Evolutionary conservation across 2,797 vertebrate genomes (phyloP).

Genomic region (Bovichtus variegatus): DNA sequence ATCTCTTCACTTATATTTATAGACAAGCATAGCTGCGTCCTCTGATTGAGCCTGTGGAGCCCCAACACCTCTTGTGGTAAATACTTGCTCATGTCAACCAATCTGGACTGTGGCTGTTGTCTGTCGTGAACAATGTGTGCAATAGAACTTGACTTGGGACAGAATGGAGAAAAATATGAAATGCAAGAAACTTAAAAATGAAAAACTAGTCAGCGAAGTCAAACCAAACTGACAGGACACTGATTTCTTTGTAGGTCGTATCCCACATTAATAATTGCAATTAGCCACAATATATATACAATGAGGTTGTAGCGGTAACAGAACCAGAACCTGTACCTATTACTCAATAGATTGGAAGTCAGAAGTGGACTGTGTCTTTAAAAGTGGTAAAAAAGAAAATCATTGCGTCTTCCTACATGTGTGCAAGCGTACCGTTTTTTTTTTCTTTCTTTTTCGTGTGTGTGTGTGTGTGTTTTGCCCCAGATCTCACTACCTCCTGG

Average conservation of each 20-base stretch:
- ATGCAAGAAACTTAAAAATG: not conserved
- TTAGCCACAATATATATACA: not conserved
- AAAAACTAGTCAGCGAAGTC: not conserved
- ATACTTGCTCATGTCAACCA: slow-evolving; percentile 22
- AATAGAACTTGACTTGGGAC: not conserved
- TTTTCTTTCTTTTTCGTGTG: no score
- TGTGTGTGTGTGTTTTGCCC: slow-evolving; percentile 27
- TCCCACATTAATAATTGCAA: not conserved
- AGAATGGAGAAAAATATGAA: slow-evolving; percentile 2
- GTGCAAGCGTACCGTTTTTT: not conserved
- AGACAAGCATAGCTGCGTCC: slow-evolving; percentile 71
- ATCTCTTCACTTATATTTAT: slow-evolving; percentile 29
- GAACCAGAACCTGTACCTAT: not conserved
- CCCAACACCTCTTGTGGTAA: slow-evolving; percentile 62
- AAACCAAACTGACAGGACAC: not conserved
- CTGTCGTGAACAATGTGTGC: not conserved
- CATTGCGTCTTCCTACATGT: not conserved
- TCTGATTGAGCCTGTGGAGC: slow-evolving; percentile 40
- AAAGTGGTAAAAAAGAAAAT: not conserved
- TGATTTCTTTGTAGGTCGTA: not conserved
- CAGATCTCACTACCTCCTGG: slow-evolving; percentile 23
- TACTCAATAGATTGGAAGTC: not conserved
- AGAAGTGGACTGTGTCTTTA: not conserved
- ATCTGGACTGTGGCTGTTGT: slow-evolving; percentile 17
- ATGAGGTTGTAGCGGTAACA: not conserved